These are phyloP conservation scores for Unio delphinus DNA, from an alignment of 2,888 invertebrate genomes.

Conservation along the genomic window DNA sequence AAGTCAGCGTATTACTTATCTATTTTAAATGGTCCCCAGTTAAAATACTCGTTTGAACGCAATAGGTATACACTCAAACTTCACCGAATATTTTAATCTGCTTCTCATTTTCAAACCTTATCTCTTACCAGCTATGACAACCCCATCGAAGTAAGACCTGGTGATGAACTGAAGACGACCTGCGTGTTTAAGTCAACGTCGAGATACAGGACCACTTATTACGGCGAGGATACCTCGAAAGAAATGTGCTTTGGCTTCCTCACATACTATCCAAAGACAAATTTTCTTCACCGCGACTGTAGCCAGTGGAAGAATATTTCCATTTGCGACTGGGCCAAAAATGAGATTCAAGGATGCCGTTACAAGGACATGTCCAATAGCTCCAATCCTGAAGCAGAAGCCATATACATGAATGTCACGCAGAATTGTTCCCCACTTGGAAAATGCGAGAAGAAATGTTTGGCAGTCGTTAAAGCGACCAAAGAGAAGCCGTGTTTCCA, in stretches of 20 bases:
- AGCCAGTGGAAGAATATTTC: slow-evolving; percentile 5
- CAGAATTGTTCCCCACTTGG: slow-evolving; percentile 14
- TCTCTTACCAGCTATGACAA: slow-evolving; percentile 27
- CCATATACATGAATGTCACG: slow-evolving; percentile 6
- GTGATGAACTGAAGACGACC: slow-evolving; percentile 38
- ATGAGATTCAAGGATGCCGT: slow-evolving; percentile 18
- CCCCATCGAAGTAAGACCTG: slow-evolving; percentile 36
- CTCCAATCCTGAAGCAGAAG: slow-evolving; percentile 8
- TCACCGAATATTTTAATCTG: too few relatives aligned
- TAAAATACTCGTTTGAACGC: too few relatives aligned
- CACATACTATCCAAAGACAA: slow-evolving; percentile 41
- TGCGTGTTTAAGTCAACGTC: slow-evolving; percentile 39
- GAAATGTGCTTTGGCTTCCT: slow-evolving; percentile 60
- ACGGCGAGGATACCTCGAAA: slow-evolving; percentile 48
- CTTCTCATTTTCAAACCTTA: not conserved
- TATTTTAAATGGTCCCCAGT: too few relatives aligned
- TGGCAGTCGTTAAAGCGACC: slow-evolving; percentile 12
- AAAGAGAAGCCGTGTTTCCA: slow-evolving; percentile 31
- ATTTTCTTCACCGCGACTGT: slow-evolving; percentile 13
- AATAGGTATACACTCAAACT: too few relatives aligned
- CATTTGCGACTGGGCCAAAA: slow-evolving; percentile 7
- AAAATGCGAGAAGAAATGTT: slow-evolving; percentile 26
- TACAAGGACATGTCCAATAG: not conserved
- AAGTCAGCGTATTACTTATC: too few relatives aligned
- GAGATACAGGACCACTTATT: slow-evolving; percentile 23